phyloP scores from a whole-genome alignment of 1,140 invertebrate genomes.

The Brachionus asplanchnoidis region DNA sequence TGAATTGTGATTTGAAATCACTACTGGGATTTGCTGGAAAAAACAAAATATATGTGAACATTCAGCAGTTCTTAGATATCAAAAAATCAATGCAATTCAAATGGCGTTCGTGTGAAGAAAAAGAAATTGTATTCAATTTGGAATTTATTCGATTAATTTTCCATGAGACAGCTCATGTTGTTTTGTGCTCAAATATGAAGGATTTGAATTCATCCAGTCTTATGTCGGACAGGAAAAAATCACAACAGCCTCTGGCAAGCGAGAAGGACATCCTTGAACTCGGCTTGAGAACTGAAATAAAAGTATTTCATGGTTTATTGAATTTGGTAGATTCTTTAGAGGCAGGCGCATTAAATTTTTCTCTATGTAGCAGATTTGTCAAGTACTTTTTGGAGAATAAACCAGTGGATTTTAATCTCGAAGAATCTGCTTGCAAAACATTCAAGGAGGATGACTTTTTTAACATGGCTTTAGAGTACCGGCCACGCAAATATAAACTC shows the following conservation, averaged over 20 bases:
- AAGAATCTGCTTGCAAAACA: neutral
- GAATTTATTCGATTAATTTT: neutral
- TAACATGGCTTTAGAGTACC: too few relatives aligned
- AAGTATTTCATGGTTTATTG: neutral
- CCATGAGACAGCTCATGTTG: neutral
- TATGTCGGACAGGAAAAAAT: neutral
- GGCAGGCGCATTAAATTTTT: neutral
- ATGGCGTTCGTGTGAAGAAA: neutral
- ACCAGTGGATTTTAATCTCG: neutral
- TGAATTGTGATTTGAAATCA: neutral
- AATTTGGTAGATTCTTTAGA: neutral
- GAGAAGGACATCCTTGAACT: neutral
- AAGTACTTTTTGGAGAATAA: neutral
- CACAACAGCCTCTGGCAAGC: neutral
- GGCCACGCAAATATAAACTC: too few relatives aligned
- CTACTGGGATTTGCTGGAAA: neutral
- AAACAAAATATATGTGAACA: slow-evolving; percentile 7
- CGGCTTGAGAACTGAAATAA: neutral
- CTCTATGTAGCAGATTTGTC: neutral
- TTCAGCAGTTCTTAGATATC: neutral
- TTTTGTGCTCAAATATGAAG: neutral
- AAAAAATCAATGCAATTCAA: neutral
- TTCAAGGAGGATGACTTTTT: neutral
- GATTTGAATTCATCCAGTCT: neutral
- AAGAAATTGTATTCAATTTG: neutral